These are phyloP conservation scores for Plebejus anna DNA, from an alignment of 2,888 invertebrate species.

Conservation along the genomic window DNA sequence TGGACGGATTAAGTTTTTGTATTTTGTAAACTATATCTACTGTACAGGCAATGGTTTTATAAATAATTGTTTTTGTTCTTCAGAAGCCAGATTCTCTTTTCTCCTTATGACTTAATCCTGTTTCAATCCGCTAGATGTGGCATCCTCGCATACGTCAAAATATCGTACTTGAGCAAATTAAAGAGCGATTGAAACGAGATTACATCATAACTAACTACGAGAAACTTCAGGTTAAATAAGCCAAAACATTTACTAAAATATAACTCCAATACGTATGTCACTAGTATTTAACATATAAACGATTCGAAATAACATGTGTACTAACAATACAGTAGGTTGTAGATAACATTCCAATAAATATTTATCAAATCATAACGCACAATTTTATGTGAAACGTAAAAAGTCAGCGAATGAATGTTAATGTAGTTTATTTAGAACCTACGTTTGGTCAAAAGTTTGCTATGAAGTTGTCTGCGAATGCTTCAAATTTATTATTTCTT, in stretches of 20 bases:
- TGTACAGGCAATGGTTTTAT: background rate
- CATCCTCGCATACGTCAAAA: no score
- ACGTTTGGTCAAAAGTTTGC: background rate
- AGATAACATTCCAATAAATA: slow-evolving; percentile 62
- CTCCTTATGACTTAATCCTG: background rate
- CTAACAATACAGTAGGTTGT: slow-evolving; percentile 57
- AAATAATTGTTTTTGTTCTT: background rate
- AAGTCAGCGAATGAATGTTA: background rate
- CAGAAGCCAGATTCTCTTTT: background rate
- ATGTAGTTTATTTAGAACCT: background rate
- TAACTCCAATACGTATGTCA: slow-evolving; percentile 2
- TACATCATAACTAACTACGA: background rate
- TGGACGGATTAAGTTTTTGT: background rate
- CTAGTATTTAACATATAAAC: background rate
- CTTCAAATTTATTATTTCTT: background rate
- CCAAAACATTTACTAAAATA: slow-evolving; percentile 15
- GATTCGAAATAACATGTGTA: background rate
- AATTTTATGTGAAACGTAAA: slow-evolving; percentile 21
- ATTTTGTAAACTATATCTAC: background rate
- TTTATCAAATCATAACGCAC: slow-evolving; percentile 36
- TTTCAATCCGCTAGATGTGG: background rate
- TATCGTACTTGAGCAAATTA: background rate
- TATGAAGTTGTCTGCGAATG: background rate
- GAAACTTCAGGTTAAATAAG: background rate
- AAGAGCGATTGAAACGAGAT: background rate